Percentiles rank a stretch among this genome's conserved stretches.
Conservation (phyloP, 2,888 invertebrate genomes). For the Caenorhabditis afra region DNA sequence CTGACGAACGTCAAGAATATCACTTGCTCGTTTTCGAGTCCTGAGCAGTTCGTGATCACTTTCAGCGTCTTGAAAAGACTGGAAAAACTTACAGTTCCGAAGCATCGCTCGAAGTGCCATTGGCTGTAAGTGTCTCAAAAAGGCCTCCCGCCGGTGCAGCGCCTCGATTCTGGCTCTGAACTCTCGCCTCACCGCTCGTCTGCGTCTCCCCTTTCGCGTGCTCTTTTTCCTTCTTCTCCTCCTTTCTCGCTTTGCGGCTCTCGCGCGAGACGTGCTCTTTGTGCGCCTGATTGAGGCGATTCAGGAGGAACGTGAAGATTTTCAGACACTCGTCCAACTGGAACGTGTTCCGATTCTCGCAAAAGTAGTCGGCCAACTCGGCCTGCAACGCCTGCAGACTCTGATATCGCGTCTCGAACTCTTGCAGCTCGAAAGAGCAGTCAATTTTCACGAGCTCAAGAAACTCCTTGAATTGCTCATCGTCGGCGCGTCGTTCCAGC, state of each 20-base stretch:
- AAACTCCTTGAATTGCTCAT: conserved; percentile 39
- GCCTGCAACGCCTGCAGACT: conserved; percentile 32
- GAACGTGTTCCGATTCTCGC: conserved; percentile 69
- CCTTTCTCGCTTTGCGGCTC: conserved; percentile 26
- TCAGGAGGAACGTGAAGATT: conserved; percentile 74
- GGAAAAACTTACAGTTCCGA: neutral
- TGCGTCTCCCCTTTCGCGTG: neutral
- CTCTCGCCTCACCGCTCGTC: conserved; percentile 16
- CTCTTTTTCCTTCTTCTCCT: conserved; percentile 30
- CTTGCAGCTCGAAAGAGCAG: conserved; percentile 45
- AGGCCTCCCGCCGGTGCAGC: too few species aligned
- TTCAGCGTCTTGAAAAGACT: neutral
- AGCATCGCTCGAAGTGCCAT: neutral
- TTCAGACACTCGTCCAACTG: conserved; percentile 78
- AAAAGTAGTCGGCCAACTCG: conserved; percentile 63
- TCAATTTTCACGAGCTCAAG: conserved; percentile 54
- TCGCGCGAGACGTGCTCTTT: conserved; percentile 46
- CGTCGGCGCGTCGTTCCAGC: conserved; percentile 21
- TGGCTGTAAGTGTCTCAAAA: conserved; percentile 43
- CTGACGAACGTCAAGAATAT: conserved; percentile 37
- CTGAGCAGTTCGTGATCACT: conserved; percentile 11
- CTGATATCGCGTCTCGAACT: conserved; percentile 41
- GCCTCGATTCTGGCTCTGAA: too few species aligned
- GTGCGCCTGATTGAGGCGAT: conserved; percentile 64
- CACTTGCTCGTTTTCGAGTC: conserved; percentile 47